Evolutionary conservation across 2,113 vertebrate species (phyloP), one percentile per base, ranked within the genome.

Genomic region (Anarrhichthys ocellatus): DNA sequence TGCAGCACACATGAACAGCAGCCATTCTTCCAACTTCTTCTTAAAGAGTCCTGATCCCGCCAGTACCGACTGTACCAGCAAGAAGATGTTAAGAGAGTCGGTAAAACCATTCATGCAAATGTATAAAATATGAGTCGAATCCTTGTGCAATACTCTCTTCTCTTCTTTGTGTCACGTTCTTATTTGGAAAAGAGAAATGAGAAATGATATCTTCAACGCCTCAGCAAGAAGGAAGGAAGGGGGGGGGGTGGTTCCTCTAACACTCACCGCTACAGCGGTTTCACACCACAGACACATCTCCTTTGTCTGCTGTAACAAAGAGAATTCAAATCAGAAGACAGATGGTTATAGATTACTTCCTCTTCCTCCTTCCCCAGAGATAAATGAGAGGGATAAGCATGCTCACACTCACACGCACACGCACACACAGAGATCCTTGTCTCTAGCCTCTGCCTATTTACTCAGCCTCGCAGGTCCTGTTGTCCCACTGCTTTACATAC

Each of bases 271-370:
- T 66, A 73, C 84, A 80, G 68, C 56, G 73, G 24, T 61, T 82
- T 86, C 81, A 76, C 87, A 78, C 78, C 87, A 91, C 88, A 88
- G 78, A 92, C 82, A 87, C 66, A n/a, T 71, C 46, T 32, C 83
- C 89, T 92, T 92, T 94, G 93, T 92, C 90, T 86, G 73, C 83
- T 32, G 34, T 46, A 89, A 92, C 91, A 94, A 94, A 91, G 88
- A 90, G 71, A 67, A 90, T 78, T 87, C 75, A 83, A 91, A 87
- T 81, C 83, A 72, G 81, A 92, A 27, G 85, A 81, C 81, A 38
- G 81, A 58, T 80, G n/a, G 69, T 90, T 89, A 87, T 77, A 76
- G 86, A 90, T 88, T 42, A 76, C 89, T 93, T 93, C 93, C 92
- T 92, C 78, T 88, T 72, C 71, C 79, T 87, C 65, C 56, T 52